Base-by-base conservation (phyloP, 2,888 invertebrate genomes). In the Schizaphis graminum region DNA sequence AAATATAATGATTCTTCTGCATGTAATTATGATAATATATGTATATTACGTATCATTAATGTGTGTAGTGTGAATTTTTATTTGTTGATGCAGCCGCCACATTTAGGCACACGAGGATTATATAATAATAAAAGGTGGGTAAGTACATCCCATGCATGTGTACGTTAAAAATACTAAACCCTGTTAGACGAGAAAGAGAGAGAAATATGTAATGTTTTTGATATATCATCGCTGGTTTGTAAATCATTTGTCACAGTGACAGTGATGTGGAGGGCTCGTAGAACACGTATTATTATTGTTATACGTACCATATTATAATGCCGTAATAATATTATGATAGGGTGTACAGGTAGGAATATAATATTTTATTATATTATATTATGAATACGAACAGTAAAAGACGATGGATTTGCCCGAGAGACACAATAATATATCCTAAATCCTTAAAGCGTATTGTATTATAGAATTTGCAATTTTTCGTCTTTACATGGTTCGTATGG, bases 201-300 rank as follows among this genome's bases (percentile, higher is more conserved):
- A 44, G 41, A 44, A 3, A 92, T 41, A 56, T 49, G 24, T 89
- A 35, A 57, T 85, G 77, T 77, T 90, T 93, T 90, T 89, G 89
- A 57, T 90, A 28, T 57, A 89, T 85, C 41, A 47, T 93, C 57
- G 47, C 89, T 10, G 26, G 47, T 89, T 84, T 56, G 86, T 47
- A 57, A 57, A 93, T 47, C 85, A 85, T 93, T 89, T 90, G 93
- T 90, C 85, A 85, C 35, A 13, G n/a, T 13, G 53, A 56, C 92
- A 67, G 35, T 49, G 53, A 35, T 49, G 41, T 44, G 67, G 57
- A 89, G 84, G 84, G 85, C 35, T 35, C 10, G 41, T 35, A 77
- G 57, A 61, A 89, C 49, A 61, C 85, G 35, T 93, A 53, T 28
- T 93, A 53, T 44, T 86, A 47, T 86, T 28, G 28, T 47, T 44